Conservation (phyloP, 1,140 invertebrate species). For the Pogonomyrmex californicus region DNA sequence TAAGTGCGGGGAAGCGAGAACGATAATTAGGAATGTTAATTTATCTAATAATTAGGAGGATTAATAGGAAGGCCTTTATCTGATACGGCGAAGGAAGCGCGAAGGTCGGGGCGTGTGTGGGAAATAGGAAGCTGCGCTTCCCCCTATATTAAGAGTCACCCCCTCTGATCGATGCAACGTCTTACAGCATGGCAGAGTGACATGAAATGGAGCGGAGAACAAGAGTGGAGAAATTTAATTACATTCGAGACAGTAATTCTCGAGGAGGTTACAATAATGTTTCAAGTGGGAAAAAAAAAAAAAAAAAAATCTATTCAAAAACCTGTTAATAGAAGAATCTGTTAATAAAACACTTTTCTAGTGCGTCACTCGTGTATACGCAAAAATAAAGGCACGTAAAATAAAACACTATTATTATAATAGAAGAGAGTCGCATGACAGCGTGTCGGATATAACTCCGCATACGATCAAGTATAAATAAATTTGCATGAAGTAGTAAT, state of each 20-base stretch:
- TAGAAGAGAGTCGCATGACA: slow-evolving; percentile 43
- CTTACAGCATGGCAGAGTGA: not conserved
- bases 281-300: not conserved
- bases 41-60: slow-evolving; percentile 71
- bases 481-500: slow-evolving; percentile 53
- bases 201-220: not conserved
- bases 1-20: slow-evolving; percentile 67
- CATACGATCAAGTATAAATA: slow-evolving; percentile 56
- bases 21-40: slow-evolving; percentile 74
- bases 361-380: slow-evolving; percentile 13
- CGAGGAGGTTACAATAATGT: not conserved
- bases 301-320: slow-evolving; percentile 8
- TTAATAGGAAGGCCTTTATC: slow-evolving; percentile 69
- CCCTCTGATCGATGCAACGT: slow-evolving; percentile 12
- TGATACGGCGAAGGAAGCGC: slow-evolving; percentile 67
- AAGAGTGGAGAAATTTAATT: slow-evolving; percentile 32
- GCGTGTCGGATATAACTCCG: slow-evolving; percentile 50
- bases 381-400: slow-evolving; percentile 47
- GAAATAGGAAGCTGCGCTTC: slow-evolving; percentile 59
- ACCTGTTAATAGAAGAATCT: not conserved
- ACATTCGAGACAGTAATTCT: not conserved
- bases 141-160: not conserved
- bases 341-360: slow-evolving; percentile 35
- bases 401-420: slow-evolving; percentile 52
- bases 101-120: slow-evolving; percentile 65